phyloP scores from a whole-genome alignment of 1,140 invertebrate species.

The Drosophila truncata region DNA sequence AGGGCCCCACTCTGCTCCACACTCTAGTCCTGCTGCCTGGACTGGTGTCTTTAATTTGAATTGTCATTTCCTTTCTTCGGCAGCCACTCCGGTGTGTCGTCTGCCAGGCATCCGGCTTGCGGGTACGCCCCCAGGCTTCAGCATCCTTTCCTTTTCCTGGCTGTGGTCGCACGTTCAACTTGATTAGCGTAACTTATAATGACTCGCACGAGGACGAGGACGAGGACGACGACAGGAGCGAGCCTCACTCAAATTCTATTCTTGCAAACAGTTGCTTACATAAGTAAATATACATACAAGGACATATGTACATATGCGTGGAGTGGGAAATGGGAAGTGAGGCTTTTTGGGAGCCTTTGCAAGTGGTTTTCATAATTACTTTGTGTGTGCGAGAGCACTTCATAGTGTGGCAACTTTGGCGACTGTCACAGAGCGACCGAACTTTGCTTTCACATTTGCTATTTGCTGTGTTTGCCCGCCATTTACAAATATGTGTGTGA shows the following conservation, averaged over 20 bases:
- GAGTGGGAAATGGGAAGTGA: background rate
- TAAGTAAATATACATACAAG: constrained; percentile 52
- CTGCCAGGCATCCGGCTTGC: constrained; percentile 57
- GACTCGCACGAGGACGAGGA: constrained; percentile 63
- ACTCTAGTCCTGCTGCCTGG: constrained; percentile 16
- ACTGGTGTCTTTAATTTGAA: constrained; percentile 78
- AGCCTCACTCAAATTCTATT: constrained; percentile 44
- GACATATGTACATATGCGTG: background rate
- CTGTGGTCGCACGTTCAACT: constrained; percentile 70
- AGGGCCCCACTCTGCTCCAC: background rate
- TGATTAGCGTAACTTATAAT: constrained; percentile 83
- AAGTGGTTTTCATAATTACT: constrained; percentile 80
- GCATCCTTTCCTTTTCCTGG: background rate
- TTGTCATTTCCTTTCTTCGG: constrained; percentile 80
- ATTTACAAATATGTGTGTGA: constrained; percentile 30
- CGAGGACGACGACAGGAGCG: constrained; percentile 25
- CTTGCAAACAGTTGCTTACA: constrained; percentile 66
- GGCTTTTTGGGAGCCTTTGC: constrained; percentile 42
- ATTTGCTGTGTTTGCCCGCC: constrained; percentile 8
- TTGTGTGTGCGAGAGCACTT: constrained; percentile 64
- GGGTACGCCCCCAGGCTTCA: constrained; percentile 21
- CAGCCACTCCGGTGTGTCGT: constrained; percentile 47
- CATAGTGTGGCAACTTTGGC: constrained; percentile 37
- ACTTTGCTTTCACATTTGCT: constrained; percentile 14
- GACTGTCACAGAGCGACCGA: constrained; percentile 27